Percentiles rank a stretch among this genome's conserved stretches.
phyloP scores from a whole-genome alignment of 1,140 invertebrate species.

The Drosophila tani region DNA sequence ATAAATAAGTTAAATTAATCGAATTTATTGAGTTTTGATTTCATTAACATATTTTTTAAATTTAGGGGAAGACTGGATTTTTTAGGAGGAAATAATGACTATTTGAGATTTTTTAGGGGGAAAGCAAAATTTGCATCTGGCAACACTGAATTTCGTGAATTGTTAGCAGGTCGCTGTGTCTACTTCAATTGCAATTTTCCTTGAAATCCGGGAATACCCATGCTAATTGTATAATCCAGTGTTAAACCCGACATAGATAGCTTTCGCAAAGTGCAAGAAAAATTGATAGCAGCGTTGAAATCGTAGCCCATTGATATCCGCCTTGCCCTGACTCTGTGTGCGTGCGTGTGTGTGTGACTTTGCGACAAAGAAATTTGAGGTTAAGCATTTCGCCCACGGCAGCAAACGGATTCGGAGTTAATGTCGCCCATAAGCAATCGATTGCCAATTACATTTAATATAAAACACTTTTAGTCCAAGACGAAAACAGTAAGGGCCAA shows the following conservation, averaged over 20 bases:
- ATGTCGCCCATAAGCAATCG: conserved; percentile 48
- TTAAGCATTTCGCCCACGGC: conserved; percentile 60
- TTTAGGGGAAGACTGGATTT: too few relatives aligned
- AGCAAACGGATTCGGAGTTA: conserved; percentile 54
- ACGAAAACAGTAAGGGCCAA: background rate
- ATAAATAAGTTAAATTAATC: too few relatives aligned
- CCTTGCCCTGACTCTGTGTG: conserved; percentile 8
- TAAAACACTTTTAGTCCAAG: conserved; percentile 54
- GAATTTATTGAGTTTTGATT: too few relatives aligned
- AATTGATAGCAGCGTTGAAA: conserved; percentile 1
- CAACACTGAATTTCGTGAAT: background rate
- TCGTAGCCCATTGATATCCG: conserved; percentile 9
- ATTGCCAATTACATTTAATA: conserved; percentile 35
- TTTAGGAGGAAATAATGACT: too few relatives aligned
- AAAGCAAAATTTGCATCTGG: too few relatives aligned
- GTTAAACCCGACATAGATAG: background rate
- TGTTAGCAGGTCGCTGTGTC: conserved; percentile 18
- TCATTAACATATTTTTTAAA: too few relatives aligned
- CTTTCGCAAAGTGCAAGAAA: conserved; percentile 1
- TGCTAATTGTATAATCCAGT: conserved; percentile 34
- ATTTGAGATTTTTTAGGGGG: conserved; percentile 8
- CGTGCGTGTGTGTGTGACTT: conserved; percentile 19
- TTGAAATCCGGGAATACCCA: background rate
- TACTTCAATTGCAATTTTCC: conserved; percentile 9
- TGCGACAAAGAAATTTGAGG: conserved; percentile 63